Conservation (phyloP, 2,797 vertebrate genomes). For the Falco columbarius region DNA sequence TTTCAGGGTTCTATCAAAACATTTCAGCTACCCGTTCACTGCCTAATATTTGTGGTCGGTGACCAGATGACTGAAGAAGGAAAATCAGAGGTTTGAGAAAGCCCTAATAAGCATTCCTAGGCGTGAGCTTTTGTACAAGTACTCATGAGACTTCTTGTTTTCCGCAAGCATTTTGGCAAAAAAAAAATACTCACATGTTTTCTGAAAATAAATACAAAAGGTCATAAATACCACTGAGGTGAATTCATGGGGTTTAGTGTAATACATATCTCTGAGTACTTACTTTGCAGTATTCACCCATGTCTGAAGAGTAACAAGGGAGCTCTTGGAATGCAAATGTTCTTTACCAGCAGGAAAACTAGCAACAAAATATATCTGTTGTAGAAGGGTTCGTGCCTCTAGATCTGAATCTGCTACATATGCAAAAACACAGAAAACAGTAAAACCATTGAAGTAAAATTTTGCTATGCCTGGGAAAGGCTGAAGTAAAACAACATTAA, state of each 20-base stretch:
- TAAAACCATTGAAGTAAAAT: not conserved
- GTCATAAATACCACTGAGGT: constrained; percentile 68
- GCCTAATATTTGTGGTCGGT: constrained; percentile 25
- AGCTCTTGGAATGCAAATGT: constrained; percentile 36
- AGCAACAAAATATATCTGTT: not conserved
- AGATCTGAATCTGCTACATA: constrained; percentile 10
- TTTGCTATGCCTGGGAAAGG: constrained; percentile 21
- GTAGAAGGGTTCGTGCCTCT: not conserved
- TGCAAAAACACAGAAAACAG: not conserved
- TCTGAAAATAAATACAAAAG: constrained; percentile 61
- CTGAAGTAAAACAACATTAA: constrained; percentile 40
- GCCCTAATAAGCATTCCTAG: constrained; percentile 33
- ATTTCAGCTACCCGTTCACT: not conserved
- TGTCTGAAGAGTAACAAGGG: constrained; percentile 58
- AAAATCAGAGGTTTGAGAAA: constrained; percentile 46
- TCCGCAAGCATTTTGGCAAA: constrained; percentile 35
- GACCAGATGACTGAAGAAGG: constrained; percentile 21
- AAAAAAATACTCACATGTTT: constrained; percentile 36
- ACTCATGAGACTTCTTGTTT: constrained; percentile 58
- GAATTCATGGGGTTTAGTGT: constrained; percentile 55
- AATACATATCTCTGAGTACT: constrained; percentile 37
- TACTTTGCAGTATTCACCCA: constrained; percentile 38
- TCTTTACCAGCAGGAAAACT: constrained; percentile 18
- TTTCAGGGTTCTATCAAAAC: not conserved
- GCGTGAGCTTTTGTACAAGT: constrained; percentile 23